phyloP scores from a whole-genome alignment of 2,113 vertebrate species.

The Oriolus oriolus region DNA sequence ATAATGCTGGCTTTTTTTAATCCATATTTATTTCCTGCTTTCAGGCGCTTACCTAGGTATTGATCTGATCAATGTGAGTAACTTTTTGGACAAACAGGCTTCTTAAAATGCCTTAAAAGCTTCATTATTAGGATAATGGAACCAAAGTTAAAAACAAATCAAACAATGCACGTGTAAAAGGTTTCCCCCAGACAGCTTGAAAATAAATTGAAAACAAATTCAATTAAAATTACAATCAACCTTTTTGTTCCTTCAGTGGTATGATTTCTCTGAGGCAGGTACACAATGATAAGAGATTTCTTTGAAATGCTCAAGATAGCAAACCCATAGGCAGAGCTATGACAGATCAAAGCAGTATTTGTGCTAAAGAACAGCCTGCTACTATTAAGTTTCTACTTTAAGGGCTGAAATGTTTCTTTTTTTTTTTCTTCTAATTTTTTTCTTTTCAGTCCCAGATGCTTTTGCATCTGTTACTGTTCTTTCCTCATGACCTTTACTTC shows the following conservation, averaged over 20 bases:
- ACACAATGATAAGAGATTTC: constrained; percentile 8
- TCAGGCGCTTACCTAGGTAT: constrained; percentile 16
- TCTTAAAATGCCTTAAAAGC: constrained; percentile 66
- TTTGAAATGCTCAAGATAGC: constrained; percentile 42
- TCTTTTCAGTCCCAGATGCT: not conserved
- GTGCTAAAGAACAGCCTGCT: constrained; percentile 29
- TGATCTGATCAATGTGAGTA: constrained; percentile 55
- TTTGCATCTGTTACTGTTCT: not conserved
- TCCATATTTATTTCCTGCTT: constrained; percentile 42
- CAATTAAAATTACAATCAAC: constrained; percentile 80
- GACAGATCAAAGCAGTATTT: constrained; percentile 18
- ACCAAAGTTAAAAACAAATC: constrained; percentile 72
- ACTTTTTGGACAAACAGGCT: constrained; percentile 59
- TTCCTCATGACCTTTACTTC: not conserved
- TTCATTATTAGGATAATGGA: constrained; percentile 76
- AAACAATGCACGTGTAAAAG: constrained; percentile 68
- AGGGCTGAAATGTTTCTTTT: not conserved
- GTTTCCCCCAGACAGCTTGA: constrained; percentile 68
- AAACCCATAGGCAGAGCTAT: not conserved
- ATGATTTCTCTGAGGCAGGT: constrained; percentile 57
- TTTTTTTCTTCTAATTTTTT: not conserved
- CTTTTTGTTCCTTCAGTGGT: constrained; percentile 67
- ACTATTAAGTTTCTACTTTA: constrained; percentile 41
- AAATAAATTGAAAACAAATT: constrained; percentile 81
- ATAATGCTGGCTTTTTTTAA: not conserved